These are phyloP conservation scores for Scaptomyza parva DNA, from an alignment of 2,888 invertebrate genomes.

Conservation along the genomic window DNA sequence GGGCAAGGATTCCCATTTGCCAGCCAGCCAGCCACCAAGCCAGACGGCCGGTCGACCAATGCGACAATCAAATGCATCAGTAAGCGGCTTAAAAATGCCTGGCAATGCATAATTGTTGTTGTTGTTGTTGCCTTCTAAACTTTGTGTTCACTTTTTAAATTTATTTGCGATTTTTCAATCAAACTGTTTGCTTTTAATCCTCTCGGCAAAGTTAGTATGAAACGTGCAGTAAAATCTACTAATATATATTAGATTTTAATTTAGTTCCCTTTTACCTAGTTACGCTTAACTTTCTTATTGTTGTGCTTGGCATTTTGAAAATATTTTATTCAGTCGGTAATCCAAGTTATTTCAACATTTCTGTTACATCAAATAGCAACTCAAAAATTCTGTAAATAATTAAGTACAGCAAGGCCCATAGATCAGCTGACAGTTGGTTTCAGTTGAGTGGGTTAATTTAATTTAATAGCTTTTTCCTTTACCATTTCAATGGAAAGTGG, in stretches of 20 bases:
- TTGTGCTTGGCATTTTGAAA: conserved; percentile 5
- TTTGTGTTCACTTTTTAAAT: conserved; percentile 6
- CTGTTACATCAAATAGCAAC: conserved; percentile 1
- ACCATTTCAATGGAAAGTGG: background rate
- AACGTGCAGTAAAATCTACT: background rate
- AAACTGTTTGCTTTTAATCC: background rate
- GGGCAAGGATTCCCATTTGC: conserved; percentile 4
- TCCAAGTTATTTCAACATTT: background rate
- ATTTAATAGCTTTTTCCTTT: conserved; percentile 20
- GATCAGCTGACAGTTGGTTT: conserved; percentile 24
- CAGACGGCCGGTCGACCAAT: conserved; percentile 25
- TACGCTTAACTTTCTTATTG: background rate
- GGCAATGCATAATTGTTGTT: conserved; percentile 39
- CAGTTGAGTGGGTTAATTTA: conserved; percentile 31
- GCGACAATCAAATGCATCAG: conserved; percentile 44
- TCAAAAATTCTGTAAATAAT: conserved; percentile 46
- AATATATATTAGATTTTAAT: background rate
- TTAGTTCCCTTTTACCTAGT: background rate
- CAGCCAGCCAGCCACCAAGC: too few relatives aligned
- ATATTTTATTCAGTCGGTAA: background rate
- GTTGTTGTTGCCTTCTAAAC: background rate
- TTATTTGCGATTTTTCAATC: background rate
- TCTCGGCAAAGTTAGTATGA: too few relatives aligned
- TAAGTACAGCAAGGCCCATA: conserved; percentile 25
- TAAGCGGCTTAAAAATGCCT: conserved; percentile 53